Conservation (phyloP, 1,140 invertebrate species). For the Cyphomyrmex costatus region DNA sequence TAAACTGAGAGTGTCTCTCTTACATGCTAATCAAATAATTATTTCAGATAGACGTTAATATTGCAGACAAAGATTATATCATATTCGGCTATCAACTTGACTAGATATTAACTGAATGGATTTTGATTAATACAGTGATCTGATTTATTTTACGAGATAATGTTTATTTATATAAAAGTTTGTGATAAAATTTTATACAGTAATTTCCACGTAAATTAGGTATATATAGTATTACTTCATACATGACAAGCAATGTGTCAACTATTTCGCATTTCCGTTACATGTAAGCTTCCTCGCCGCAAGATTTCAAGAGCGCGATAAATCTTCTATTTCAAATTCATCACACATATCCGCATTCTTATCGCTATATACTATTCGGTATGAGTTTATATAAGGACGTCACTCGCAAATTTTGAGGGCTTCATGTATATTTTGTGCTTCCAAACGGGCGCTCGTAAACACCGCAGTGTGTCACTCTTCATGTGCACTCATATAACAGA, state of each 20-base stretch:
- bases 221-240: neutral
- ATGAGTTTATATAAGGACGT: slow-evolving; percentile 14
- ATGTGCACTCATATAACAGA: slow-evolving; percentile 68
- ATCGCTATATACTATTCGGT: neutral
- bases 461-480: slow-evolving; percentile 67
- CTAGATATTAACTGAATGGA: neutral
- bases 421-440: slow-evolving; percentile 62
- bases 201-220: neutral
- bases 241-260: slow-evolving; percentile 5
- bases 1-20: slow-evolving; percentile 20
- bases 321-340: slow-evolving; percentile 48
- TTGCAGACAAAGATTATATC: neutral
- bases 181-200: neutral
- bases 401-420: slow-evolving; percentile 53
- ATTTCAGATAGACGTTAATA: neutral
- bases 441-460: slow-evolving; percentile 66
- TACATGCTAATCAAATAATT: slow-evolving; percentile 5
- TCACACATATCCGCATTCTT: slow-evolving; percentile 8
- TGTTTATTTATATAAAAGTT: neutral
- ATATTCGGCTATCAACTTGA: neutral
- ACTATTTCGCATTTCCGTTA: slow-evolving; percentile 37
- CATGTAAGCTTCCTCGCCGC: neutral
- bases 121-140: neutral
- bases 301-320: slow-evolving; percentile 34
- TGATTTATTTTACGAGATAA: neutral